These are phyloP conservation scores for Cossypha caffra DNA, from an alignment of 2,797 vertebrate genomes.

Conservation along the genomic window DNA sequence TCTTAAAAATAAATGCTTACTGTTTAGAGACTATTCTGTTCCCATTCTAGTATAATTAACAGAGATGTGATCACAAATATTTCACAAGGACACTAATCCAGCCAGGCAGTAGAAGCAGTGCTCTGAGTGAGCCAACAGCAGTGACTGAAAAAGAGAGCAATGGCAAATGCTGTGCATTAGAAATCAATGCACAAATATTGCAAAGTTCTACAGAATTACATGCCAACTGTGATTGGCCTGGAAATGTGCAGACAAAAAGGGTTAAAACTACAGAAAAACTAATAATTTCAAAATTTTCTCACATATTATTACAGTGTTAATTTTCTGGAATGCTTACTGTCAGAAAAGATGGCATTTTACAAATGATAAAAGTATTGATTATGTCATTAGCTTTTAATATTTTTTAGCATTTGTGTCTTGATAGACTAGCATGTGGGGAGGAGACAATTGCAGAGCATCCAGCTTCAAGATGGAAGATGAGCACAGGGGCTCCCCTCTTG, in stretches of 20 bases:
- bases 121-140: background rate
- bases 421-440: background rate
- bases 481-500: background rate
- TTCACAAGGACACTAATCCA: background rate
- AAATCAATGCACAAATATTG: background rate
- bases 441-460: background rate
- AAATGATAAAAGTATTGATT: background rate
- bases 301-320: background rate
- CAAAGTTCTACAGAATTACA: background rate
- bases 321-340: background rate
- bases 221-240: background rate
- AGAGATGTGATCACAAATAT: background rate
- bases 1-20: background rate
- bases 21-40: background rate
- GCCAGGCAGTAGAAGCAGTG: background rate
- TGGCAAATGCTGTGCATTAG: background rate
- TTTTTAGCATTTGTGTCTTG: background rate
- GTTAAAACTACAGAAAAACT: background rate
- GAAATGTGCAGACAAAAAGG: background rate
- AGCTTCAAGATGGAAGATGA: background rate
- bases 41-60: background rate
- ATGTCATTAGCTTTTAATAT: background rate
- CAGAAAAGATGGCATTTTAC: background rate
- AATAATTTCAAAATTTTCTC: background rate
- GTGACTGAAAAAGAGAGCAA: background rate